Evolutionary conservation across 2,113 vertebrate species (phyloP), one percentile per base, ranked within the genome.

Genomic region (Oriolus oriolus): DNA sequence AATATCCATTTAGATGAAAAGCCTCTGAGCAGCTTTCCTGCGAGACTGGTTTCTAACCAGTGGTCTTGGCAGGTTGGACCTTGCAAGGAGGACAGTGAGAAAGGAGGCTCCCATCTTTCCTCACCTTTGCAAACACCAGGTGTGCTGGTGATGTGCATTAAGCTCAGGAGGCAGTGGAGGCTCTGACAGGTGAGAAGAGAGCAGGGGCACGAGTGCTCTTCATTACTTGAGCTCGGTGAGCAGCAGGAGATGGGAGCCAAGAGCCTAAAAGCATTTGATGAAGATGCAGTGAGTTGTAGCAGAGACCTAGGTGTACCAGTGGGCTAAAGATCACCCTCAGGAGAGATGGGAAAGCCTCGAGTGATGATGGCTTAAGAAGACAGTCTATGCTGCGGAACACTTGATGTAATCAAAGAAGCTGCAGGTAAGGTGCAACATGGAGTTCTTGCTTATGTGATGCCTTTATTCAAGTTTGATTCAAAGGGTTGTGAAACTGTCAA

Each of bases 251-350:
- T 6, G 31, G 28, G 26, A 60, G 16, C 10, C 15, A 28, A 2
- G 3, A 73, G 26, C 6, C 3, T 76, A 12, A 41, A 77, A 24
- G 9, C 10, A 16, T 31, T 6, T 81, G 42, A 42, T 53, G 44
- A 22, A n/a, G 16, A 24, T 54, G 18, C 3, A 61, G 26, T 23
- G 47, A 77, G 9, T 7, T 61, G 33, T 15, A 78, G 42, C 9
- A 65, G 19, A 37, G 11, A 44, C 3, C 3, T 41, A 16, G 12
- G 19, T 42, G 2, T 33, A 33, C 26, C 4, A 50, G 17, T 10
- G 23, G 23, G 31, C 2, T 52, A 69, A 86, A 28, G 3, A 16
- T 11, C 0, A 0, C 2, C 17, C 18, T 24, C 10, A 17, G 24
- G 13, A 49, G 16, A 61, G 45, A 6, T 14, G 2, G 11, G 11